Conservation (phyloP, 1,140 invertebrate genomes). For the Sycobia sp. region DNA sequence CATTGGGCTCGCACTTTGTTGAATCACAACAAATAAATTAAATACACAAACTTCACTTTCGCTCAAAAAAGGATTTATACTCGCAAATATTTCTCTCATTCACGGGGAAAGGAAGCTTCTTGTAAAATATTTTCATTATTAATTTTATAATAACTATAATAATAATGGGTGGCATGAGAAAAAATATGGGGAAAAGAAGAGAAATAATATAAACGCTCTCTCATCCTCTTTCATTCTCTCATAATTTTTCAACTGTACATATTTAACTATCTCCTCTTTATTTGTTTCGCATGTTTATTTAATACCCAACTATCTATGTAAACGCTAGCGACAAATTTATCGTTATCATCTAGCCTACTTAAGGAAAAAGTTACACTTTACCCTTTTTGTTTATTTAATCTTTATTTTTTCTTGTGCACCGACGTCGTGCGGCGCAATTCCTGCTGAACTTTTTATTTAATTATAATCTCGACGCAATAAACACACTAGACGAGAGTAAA, state of each 20-base stretch:
- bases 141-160: constrained; percentile 7
- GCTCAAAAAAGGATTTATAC: constrained; percentile 13
- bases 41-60: constrained; percentile 42
- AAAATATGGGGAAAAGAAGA: constrained; percentile 12
- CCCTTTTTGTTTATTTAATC: constrained; percentile 1
- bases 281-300: neutral
- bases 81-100: constrained; percentile 26
- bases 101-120: constrained; percentile 14
- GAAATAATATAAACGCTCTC: constrained; percentile 20
- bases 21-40: constrained; percentile 55
- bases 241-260: constrained; percentile 22
- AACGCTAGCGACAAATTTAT: constrained; percentile 21
- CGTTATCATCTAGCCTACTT: constrained; percentile 19
- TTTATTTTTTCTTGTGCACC: constrained; percentile 3
- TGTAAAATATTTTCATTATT: constrained; percentile 5
- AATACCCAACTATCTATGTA: constrained; percentile 17
- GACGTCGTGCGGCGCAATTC: neutral
- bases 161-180: constrained; percentile 6
- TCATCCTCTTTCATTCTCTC: constrained; percentile 5
- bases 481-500: constrained; percentile 23
- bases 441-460: neutral
- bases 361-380: constrained; percentile 21
- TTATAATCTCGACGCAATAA: constrained; percentile 17
- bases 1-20: constrained; percentile 38
- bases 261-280: neutral